These are phyloP conservation scores for Diplosoma virens DNA, from an alignment of 23 tunicate genomes.

Conservation along the genomic window DNA sequence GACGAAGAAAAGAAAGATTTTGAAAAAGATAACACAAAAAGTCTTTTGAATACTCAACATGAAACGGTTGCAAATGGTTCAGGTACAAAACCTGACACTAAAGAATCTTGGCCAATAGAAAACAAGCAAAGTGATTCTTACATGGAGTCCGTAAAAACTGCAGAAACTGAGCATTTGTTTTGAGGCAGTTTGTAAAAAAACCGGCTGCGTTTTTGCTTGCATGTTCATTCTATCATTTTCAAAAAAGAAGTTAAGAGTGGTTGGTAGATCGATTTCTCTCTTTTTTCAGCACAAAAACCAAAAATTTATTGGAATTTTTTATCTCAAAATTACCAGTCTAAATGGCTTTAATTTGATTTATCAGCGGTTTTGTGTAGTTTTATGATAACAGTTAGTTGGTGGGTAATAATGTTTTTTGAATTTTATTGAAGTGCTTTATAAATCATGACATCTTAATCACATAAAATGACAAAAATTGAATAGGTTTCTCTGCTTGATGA, in stretches of 20 bases:
- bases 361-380: too few species aligned
- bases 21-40: slow-evolving; percentile 17
- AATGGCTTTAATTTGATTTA: too few species aligned
- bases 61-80: background rate
- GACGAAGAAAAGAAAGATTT: background rate
- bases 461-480: too few species aligned
- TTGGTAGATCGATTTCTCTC: too few species aligned
- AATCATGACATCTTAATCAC: too few species aligned
- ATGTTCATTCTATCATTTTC: background rate
- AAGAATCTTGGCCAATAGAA: slow-evolving; percentile 34
- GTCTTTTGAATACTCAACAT: background rate
- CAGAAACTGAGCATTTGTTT: slow-evolving; percentile 29
- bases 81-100: slow-evolving; percentile 1
- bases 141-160: slow-evolving; percentile 34
- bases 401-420: too few species aligned
- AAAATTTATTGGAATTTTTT: too few species aligned
- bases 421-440: too few species aligned
- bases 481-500: too few species aligned
- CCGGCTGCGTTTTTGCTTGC: background rate
- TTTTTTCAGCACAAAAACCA: too few species aligned
- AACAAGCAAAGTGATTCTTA: slow-evolving; percentile 16
- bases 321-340: too few species aligned
- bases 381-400: too few species aligned
- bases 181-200: background rate
- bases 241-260: background rate